Base-by-base conservation (phyloP, 2,888 invertebrate genomes). In the Xanthorhoe spadicearia region DNA sequence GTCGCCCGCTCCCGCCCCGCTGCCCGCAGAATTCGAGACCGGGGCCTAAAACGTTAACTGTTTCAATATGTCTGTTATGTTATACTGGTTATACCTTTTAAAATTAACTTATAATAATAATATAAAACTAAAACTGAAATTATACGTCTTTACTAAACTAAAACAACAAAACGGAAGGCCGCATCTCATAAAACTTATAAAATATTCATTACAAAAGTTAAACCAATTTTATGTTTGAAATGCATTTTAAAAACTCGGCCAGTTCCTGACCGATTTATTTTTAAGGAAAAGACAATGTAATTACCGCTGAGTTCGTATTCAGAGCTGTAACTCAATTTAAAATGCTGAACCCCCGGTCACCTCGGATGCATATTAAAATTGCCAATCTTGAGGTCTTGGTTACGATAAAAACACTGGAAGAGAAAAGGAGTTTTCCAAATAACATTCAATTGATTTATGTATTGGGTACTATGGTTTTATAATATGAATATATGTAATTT, bases 341-440 rank as follows among this genome's bases (percentile, higher is more conserved):
- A 89, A 87, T 87, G 86, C 81, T 85, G 84, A 86, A 84, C 85
- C 88, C 83, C 80, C 79, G 87, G 84, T 85, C 87, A 87, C 87
- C 88, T 85, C 77, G 83, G 83, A 84, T 89, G 90, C 91, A 91
- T 92, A 90, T 88, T 90, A 88, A 89, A 89, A 86, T 81, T 84
- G 80, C 75, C 81, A 83, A 84, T 87, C 86, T 82, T 80, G 78
- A 61, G 77, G 73, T 70, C 77, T 57, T 50, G 61, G 68, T 64
- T 60, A 69, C 72, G 60, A 55, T 62, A 71, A 32, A 67, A 17
- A 38, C 63, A 18, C 83, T 82, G 57, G 84, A 85, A 77, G 58
- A 43, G 74, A 58, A 54, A 32, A 13, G 38, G 13, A 13, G 1
- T 43, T 43, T 10, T 43, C 13, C 32, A 5, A 7, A 6, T 7